Evolutionary conservation across 1,140 invertebrate species (phyloP).

Genomic region (Eciton burchellii): DNA sequence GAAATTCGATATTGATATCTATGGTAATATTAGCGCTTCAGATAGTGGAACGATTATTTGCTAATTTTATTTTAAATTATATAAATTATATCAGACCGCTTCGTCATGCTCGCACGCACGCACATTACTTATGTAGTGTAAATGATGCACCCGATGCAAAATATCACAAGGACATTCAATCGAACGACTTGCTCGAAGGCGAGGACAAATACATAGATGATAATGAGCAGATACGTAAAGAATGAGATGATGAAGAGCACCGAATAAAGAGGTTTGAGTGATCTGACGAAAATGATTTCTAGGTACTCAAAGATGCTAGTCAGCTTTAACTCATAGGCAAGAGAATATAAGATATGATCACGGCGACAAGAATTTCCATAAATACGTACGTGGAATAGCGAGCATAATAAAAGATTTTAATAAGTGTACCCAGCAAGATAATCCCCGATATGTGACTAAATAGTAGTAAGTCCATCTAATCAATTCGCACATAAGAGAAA

Average conservation of each 20-base stretch:
- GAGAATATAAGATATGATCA: constrained; percentile 87
- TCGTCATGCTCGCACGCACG: not conserved
- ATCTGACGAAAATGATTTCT: constrained; percentile 87
- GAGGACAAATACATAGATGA: constrained; percentile 87
- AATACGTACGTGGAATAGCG: constrained; percentile 88
- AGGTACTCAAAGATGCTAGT: constrained; percentile 93
- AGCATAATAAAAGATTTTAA: constrained; percentile 91
- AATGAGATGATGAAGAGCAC: constrained; percentile 88
- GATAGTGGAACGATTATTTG: not conserved
- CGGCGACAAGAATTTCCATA: constrained; percentile 87
- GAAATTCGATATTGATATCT: not conserved
- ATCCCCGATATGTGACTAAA: constrained; percentile 91
- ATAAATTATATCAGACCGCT: not conserved
- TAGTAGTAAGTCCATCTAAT: constrained; percentile 2
- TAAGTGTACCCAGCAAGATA: constrained; percentile 91
- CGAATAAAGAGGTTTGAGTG: constrained; percentile 87
- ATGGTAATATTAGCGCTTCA: not conserved
- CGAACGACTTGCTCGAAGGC: constrained; percentile 89
- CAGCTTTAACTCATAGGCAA: constrained; percentile 89
- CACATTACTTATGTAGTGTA: constrained; percentile 88
- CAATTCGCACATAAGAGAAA: not conserved
- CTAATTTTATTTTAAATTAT: not conserved
- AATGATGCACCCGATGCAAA: constrained; percentile 91
- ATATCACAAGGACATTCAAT: constrained; percentile 87
- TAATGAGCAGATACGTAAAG: constrained; percentile 86